Evolutionary conservation across 2,113 vertebrate species (phyloP), one percentile per base, ranked within the genome.

Genomic region (Lethenteron camtschaticum): DNA sequence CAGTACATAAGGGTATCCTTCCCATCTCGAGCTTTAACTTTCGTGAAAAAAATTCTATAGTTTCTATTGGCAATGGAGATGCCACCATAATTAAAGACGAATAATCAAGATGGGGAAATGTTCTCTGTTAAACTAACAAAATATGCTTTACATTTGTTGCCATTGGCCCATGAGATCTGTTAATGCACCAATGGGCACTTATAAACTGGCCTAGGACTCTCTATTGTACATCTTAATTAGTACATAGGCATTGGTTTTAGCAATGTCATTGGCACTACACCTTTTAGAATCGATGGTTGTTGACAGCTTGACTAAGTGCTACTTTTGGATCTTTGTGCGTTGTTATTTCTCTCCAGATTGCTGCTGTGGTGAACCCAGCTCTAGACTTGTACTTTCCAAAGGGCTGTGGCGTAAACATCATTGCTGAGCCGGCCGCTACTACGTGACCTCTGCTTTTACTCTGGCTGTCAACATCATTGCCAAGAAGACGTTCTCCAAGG

Each of bases 361-460:
- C 88, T 59, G 79, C 77, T 66, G 86, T 95, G 2, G 87, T 99
- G 75, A 97, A 86, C 73, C 82, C 84, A 12, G 89, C 92, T 1
- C 73, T 99, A 80, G 92, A 99, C 73, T 96, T 87, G 77, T 94
- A 92, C 66, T 99, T 99, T 69, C 89, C 95, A 2, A 74, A 60
- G 0, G 95, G 96, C 77, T 78, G 78, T 16, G 86, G 85, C 56
- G 78, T 95, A 72, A 82, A 70, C 20, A 74, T 99, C 75, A 97
- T 99, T 71, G 87, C 90, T 3, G 95, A 99, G 75, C 95, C 95
- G 95, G 95, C 24, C 84, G 92, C 71, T 99, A 90, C 70, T 99
- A 95, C 4, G 95, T 94, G 60, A 88, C 90, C 1, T 97, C 94
- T 63, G 90, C 94, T 1, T 96, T 87, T 78, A 96, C 86, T 0